Evolutionary conservation across 1,140 invertebrate genomes (phyloP), one percentile per base, ranked within the genome.

Genomic region (Potamilus streckersoni): DNA sequence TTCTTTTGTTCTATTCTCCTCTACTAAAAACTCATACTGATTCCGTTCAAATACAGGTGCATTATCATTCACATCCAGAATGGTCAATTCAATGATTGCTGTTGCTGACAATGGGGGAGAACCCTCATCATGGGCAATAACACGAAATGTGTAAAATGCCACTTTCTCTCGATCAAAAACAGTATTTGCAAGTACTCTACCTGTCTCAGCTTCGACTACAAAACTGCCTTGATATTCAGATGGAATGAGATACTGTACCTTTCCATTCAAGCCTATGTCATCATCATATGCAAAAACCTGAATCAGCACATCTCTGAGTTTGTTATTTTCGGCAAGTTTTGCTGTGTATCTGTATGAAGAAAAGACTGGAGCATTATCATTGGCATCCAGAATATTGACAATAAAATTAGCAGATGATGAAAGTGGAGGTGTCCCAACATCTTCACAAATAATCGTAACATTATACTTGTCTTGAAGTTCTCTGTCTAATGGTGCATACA

Each of bases 41-140:
- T 61, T 76, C 0, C 93, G 88, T 70, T 95, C 93, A 84, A 98
- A 96, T 13, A 93, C 89, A 0, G 98, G 98, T 1, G 94, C 87
- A 89, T 98, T 97, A 88, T 99, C 97, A 88, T 99, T 99, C 0
- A 94, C 93, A 88, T 99, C 97, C 27, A 94, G 91, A 56, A 99
- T 94, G 83, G 95, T 93, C 59, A 98, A 94, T 84, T 94, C 94
- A 1, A 98, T 95, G 19, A 95, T 95, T 0, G 95, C 92, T 2
- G 94, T 96, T 13, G 96, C 96, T 6, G 82, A 83, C 64, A 97
- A 87, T 0, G 96, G 95, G 0, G 96, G 96, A 17, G 92, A 93
- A 2, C 97, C 98, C 20, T 76, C 69, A 86, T 99, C 98, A 56
- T 95, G 90, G 0, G 97, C 98, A 89, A 97, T 96, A 72, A 99